Evolutionary conservation across 2,797 vertebrate species (phyloP).

Genomic region (Melanotaenia boesemani): DNA sequence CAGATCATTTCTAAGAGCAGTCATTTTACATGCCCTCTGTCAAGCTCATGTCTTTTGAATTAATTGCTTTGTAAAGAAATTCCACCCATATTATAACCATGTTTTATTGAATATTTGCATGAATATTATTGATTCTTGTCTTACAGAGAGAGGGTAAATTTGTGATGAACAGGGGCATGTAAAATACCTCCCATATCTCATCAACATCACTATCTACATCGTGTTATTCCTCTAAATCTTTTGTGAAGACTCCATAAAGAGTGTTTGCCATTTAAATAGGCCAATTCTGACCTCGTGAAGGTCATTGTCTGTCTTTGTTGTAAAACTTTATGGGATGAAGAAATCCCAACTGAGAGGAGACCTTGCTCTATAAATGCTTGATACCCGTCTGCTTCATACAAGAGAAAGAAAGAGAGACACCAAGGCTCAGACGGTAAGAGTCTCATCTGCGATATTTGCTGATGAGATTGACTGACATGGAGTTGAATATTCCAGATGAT

Average conservation of each 20-base stretch:
- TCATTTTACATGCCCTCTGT: not conserved
- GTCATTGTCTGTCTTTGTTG: slow-evolving; percentile 67
- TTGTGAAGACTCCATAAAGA: slow-evolving; percentile 64
- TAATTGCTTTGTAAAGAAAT: not conserved
- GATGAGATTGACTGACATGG: slow-evolving; percentile 54
- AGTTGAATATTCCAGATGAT: slow-evolving; percentile 52
- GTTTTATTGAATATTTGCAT: not conserved
- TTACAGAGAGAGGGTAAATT: not conserved
- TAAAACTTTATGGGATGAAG: slow-evolving; percentile 79
- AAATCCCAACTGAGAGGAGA: slow-evolving; percentile 67
- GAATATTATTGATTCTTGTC: not conserved
- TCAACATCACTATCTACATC: slow-evolving; percentile 50
- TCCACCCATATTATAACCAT: not conserved
- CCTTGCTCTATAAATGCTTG: slow-evolving; percentile 74
- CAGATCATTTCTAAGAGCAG: slow-evolving; percentile 1
- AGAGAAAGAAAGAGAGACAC: slow-evolving; percentile 30
- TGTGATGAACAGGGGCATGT: not conserved
- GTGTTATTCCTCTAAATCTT: slow-evolving; percentile 57
- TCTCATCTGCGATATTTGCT: slow-evolving; percentile 48
- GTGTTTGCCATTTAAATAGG: slow-evolving; percentile 52
- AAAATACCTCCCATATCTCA: slow-evolving; percentile 21
- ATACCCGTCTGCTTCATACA: slow-evolving; percentile 65
- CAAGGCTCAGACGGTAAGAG: slow-evolving; percentile 20
- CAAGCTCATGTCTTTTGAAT: not conserved
- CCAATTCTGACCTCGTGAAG: slow-evolving; percentile 68